Percentiles rank a stretch among this genome's conserved stretches.
phyloP scores from a whole-genome alignment of 30 jellyfish, hydroid and myxozoan genomes.

The Phacellophora camtschatica region DNA sequence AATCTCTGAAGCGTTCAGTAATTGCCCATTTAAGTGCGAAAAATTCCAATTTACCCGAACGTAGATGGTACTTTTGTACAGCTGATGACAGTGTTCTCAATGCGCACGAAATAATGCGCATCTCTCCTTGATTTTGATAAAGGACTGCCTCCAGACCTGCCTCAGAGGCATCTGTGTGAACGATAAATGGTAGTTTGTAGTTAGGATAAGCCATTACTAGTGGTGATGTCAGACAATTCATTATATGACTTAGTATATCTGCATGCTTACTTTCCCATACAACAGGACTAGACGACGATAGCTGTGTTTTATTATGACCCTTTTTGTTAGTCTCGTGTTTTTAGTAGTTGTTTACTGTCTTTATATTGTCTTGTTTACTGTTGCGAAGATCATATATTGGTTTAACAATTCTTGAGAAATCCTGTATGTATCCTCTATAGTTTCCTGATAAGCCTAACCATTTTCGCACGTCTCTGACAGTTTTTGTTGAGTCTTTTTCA shows the following conservation, averaged over 20 bases:
- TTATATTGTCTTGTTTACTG: too few species aligned
- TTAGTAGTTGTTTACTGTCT: background rate
- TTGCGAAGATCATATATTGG: too few species aligned
- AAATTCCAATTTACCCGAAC: slow-evolving; percentile 45
- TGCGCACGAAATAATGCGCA: slow-evolving; percentile 57
- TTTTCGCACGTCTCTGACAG: too few species aligned
- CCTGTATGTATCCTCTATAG: too few species aligned
- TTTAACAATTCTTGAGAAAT: too few species aligned
- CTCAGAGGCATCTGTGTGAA: slow-evolving; percentile 64
- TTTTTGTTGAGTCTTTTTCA: too few species aligned
- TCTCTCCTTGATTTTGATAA: slow-evolving; percentile 34
- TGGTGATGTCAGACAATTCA: slow-evolving; percentile 47
- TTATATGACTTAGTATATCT: slow-evolving; percentile 7
- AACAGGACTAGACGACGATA: background rate
- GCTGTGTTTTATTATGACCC: background rate
- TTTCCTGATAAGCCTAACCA: too few species aligned
- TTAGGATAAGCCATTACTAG: slow-evolving; percentile 62
- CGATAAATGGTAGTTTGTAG: slow-evolving; percentile 40
- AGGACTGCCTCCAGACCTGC: slow-evolving; percentile 68
- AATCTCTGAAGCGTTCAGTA: slow-evolving; percentile 42
- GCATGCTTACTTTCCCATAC: slow-evolving; percentile 38
- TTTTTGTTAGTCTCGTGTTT: too few species aligned
- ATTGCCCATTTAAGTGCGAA: slow-evolving; percentile 74
- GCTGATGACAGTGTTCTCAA: slow-evolving; percentile 61
- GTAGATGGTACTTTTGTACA: slow-evolving; percentile 49